These are phyloP conservation scores for Galbula dea DNA, from an alignment of 2,113 vertebrate species.

Conservation along the genomic window DNA sequence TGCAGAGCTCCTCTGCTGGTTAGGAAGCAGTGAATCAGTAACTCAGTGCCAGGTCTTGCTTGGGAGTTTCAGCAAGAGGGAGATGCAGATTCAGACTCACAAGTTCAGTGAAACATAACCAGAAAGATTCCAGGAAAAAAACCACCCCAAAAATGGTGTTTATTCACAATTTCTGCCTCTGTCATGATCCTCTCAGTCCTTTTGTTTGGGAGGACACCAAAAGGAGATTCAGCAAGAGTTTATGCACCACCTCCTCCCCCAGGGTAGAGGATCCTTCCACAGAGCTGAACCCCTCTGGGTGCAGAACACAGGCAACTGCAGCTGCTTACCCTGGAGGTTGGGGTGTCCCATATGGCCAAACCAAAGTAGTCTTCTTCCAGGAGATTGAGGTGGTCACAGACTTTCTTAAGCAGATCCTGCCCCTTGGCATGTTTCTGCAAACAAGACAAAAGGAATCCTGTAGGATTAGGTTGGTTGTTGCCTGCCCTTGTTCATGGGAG, in stretches of 20 bases:
- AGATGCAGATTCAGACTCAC: not conserved
- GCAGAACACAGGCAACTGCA: not conserved
- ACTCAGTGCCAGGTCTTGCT: not conserved
- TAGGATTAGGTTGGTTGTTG: not conserved
- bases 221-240: not conserved
- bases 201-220: not conserved
- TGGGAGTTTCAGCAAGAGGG: not conserved
- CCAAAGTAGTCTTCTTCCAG: conserved; percentile 97
- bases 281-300: not conserved
- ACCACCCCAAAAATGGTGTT: accelerated
- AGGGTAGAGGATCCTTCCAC: not conserved
- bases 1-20: not conserved
- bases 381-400: conserved; percentile 95
- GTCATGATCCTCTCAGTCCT: not conserved
- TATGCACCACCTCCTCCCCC: not conserved
- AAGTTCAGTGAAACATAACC: not conserved
- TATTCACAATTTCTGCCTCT: not conserved
- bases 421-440: conserved; percentile 94
- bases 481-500: not conserved
- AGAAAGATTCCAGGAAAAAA: not conserved
- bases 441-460: not conserved
- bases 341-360: conserved; percentile 86
- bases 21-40: not conserved
- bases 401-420: conserved; percentile 90
- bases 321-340: conserved; percentile 80